Evolutionary conservation across 2,888 invertebrate species (phyloP), one percentile per base, ranked within the genome.

Genomic region (Dorcus hopei): DNA sequence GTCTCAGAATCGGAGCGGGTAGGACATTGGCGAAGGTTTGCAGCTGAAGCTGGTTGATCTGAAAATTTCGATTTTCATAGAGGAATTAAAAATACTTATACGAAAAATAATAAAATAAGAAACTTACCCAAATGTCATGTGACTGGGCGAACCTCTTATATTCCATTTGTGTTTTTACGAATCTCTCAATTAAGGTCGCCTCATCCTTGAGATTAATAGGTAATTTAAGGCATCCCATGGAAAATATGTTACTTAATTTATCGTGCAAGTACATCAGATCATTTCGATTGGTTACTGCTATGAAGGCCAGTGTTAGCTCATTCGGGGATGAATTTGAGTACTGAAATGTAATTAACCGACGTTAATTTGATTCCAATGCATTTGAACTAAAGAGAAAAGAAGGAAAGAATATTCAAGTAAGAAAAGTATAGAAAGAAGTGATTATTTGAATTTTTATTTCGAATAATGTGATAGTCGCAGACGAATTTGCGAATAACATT

Each of bases 121-220:
- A 26, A 52, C 54, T 16, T 33, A 54, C 54, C 47, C 54, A 47
- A 33, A 54, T 54, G 33, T 54, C 54, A 39, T 33, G 47, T 1
- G 54, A 54, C 8, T 54, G 38, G 26, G 38, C 38, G 33, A 14
- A 47, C 38, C 11, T 45, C 47, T 47, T 45, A 11, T 47, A 54
- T 23, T 54, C 54, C 14, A 47, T 48, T 19, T 16, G 45, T 5
- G 19, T 45, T 9, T 38, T 45, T 8, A 11, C n/a, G n/a, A 38
- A 54, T 38, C 54, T 9, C 3, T 16, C 45, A 16, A 54, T 38
- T 38, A 54, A 14, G n/a, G 38, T 45, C 16, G 9, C 14, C 3
- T 41, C n/a, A 14, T n/a, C n/a, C 9, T 54, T 38, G 9, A 54
- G 8, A 47, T 54, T 38, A n/a, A 54, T 48, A 9, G 54, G 54